Percentiles rank a stretch among this genome's conserved stretches.
phyloP scores from a whole-genome alignment of 2,888 invertebrate genomes.

The Hylaea fasciaria region DNA sequence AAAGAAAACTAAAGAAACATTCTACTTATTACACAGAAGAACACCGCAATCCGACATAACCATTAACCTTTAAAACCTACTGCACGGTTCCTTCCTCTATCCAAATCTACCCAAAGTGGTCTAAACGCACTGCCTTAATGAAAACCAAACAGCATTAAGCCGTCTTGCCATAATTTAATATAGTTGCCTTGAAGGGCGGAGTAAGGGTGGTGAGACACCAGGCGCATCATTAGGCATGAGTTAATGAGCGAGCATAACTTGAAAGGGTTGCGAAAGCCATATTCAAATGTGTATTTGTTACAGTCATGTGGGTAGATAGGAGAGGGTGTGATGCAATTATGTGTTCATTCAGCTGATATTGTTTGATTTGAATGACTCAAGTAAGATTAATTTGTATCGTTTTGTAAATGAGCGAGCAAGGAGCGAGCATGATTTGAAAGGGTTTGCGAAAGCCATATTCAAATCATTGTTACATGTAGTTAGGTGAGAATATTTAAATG shows the following conservation, averaged over 20 bases:
- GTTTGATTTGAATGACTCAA: too few species aligned
- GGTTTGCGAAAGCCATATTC: neutral
- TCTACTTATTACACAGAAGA: conserved; percentile 1
- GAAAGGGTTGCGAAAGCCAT: conserved; percentile 42
- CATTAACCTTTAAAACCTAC: conserved; percentile 17
- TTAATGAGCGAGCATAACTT: conserved; percentile 60
- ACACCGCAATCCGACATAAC: conserved; percentile 7
- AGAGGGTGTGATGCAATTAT: neutral
- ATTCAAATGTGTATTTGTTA: conserved; percentile 27
- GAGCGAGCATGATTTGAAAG: neutral
- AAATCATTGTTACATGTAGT: too few species aligned
- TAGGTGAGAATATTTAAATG: too few species aligned
- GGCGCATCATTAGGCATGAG: conserved; percentile 66
- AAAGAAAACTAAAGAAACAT: too few species aligned
- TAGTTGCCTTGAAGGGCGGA: conserved; percentile 51
- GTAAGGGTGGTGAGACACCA: conserved; percentile 47
- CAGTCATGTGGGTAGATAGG: neutral
- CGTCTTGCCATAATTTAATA: conserved; percentile 55
- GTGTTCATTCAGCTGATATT: neutral
- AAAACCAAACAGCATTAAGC: conserved; percentile 41
- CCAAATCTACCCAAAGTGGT: conserved; percentile 20
- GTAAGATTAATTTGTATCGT: neutral
- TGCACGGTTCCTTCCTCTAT: conserved; percentile 15
- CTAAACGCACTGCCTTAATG: conserved; percentile 37
- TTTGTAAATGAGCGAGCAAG: neutral